Conservation (phyloP, 2,888 invertebrate species). For the Eremobia ochroleuca region DNA sequence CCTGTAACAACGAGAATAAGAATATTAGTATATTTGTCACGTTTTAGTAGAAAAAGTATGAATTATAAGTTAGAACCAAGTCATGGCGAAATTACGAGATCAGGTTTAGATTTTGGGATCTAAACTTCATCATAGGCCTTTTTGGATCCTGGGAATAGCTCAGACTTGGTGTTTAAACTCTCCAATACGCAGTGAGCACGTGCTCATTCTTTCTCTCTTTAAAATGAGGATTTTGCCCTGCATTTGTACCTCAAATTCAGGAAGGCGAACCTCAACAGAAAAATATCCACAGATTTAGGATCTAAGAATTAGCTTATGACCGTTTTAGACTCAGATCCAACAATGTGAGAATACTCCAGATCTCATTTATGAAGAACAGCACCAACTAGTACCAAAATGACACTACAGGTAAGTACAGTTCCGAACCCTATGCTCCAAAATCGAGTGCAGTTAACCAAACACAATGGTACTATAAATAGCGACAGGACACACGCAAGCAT, state of each 20-base stretch:
- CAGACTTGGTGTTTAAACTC: not conserved
- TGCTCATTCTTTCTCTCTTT: not conserved
- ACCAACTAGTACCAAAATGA: not conserved
- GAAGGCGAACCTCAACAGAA: not conserved
- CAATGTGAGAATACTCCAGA: not conserved
- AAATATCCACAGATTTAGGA: not conserved
- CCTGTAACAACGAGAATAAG: constrained; percentile 82
- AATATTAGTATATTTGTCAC: constrained; percentile 8
- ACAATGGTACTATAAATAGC: constrained; percentile 52
- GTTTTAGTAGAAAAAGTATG: not conserved
- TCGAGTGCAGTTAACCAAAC: constrained; percentile 32
- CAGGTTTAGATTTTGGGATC: not conserved
- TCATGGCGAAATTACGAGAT: not conserved
- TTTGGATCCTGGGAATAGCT: not conserved
- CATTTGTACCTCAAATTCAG: not conserved
- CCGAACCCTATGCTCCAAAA: constrained; percentile 14
- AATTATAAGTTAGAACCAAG: not conserved
- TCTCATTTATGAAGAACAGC: not conserved
- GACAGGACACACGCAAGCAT: constrained; percentile 42
- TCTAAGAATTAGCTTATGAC: not conserved
- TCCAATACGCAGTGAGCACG: not conserved
- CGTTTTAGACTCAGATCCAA: not conserved
- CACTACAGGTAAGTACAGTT: not conserved
- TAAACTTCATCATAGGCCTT: no score
- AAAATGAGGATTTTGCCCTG: not conserved